A percentile compares a stretch with the other conserved stretches of the same genome.
phyloP scores from a whole-genome alignment of 1,140 invertebrate genomes.

The Oppia nitens region DNA sequence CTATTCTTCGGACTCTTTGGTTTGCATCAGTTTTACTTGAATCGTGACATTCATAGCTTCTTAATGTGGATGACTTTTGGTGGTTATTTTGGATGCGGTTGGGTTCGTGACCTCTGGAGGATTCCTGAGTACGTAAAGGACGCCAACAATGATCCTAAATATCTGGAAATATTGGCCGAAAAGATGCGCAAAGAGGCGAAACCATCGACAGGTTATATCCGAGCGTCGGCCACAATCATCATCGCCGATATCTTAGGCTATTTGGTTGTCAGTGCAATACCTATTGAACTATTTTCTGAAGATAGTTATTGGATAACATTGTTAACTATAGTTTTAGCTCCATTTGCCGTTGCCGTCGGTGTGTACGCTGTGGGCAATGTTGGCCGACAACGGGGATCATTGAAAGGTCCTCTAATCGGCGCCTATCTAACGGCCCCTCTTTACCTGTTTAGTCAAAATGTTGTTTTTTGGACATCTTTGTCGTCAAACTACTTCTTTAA shows the following conservation, averaged over 20 bases:
- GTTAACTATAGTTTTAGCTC: slow-evolving; percentile 46
- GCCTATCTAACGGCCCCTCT: slow-evolving; percentile 44
- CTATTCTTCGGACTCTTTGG: slow-evolving; percentile 67
- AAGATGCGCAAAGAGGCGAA: slow-evolving; percentile 43
- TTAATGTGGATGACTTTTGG: slow-evolving; percentile 69
- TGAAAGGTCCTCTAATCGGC: slow-evolving; percentile 46
- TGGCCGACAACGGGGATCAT: slow-evolving; percentile 50
- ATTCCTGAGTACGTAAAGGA: slow-evolving; percentile 73
- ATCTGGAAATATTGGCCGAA: slow-evolving; percentile 43
- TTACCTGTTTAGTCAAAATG: slow-evolving; percentile 44
- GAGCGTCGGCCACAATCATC: slow-evolving; percentile 56
- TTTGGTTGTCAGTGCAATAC: slow-evolving; percentile 52
- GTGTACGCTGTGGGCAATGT: slow-evolving; percentile 79
- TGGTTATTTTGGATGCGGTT: slow-evolving; percentile 66
- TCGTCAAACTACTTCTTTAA: slow-evolving; percentile 17
- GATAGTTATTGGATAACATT: slow-evolving; percentile 45
- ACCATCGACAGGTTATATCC: slow-evolving; percentile 56
- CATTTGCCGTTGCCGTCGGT: slow-evolving; percentile 55
- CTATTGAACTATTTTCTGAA: slow-evolving; percentile 31
- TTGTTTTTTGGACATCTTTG: slow-evolving; percentile 22
- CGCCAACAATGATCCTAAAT: slow-evolving; percentile 57
- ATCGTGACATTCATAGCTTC: slow-evolving; percentile 72
- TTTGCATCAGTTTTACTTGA: slow-evolving; percentile 75
- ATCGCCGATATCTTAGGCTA: slow-evolving; percentile 63
- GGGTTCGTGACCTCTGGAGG: slow-evolving; percentile 63